These are phyloP conservation scores for Rhopalosiphum nymphaeae DNA, from an alignment of 2,888 invertebrate species.

Conservation along the genomic window DNA sequence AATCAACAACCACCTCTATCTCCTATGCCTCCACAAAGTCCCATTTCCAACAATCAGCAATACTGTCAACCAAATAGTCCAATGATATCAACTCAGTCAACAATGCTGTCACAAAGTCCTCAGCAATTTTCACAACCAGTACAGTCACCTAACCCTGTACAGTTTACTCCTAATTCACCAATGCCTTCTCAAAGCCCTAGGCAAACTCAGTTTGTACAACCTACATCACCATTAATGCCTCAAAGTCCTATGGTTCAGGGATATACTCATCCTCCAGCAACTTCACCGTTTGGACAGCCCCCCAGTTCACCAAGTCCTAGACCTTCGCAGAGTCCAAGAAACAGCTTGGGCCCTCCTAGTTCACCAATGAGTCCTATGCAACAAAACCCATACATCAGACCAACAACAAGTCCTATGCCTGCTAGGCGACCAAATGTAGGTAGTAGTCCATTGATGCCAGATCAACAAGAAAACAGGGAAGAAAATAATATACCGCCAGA, in stretches of 20 bases:
- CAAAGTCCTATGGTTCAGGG: slow-evolving; percentile 67
- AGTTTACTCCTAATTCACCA: slow-evolving; percentile 70
- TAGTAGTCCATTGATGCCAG: slow-evolving; percentile 74
- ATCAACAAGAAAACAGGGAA: slow-evolving; percentile 69
- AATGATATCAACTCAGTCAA: slow-evolving; percentile 70
- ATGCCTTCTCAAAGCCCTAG: slow-evolving; percentile 71
- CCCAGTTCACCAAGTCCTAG: slow-evolving; percentile 60
- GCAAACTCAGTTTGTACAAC: slow-evolving; percentile 69
- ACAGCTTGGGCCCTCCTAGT: slow-evolving; percentile 64
- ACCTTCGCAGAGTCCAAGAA: slow-evolving; percentile 65
- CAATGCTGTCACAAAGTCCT: slow-evolving; percentile 67
- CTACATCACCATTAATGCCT: slow-evolving; percentile 72
- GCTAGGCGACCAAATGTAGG: slow-evolving; percentile 71
- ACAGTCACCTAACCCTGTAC: slow-evolving; percentile 62
- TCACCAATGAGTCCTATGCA: slow-evolving; percentile 67
- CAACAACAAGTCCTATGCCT: slow-evolving; percentile 68
- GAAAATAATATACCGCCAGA: slow-evolving; percentile 63
- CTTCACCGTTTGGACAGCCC: slow-evolving; percentile 62
- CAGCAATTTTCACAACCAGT: slow-evolving; percentile 57
- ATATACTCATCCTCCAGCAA: slow-evolving; percentile 63
- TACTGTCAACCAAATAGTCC: slow-evolving; percentile 60
- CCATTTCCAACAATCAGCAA: slow-evolving; percentile 65
- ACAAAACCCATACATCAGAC: slow-evolving; percentile 69
- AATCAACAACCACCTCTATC: slow-evolving; percentile 67
- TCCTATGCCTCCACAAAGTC: slow-evolving; percentile 66